Base-by-base conservation (phyloP, 2,888 invertebrate species). In the Unio pictorum region DNA sequence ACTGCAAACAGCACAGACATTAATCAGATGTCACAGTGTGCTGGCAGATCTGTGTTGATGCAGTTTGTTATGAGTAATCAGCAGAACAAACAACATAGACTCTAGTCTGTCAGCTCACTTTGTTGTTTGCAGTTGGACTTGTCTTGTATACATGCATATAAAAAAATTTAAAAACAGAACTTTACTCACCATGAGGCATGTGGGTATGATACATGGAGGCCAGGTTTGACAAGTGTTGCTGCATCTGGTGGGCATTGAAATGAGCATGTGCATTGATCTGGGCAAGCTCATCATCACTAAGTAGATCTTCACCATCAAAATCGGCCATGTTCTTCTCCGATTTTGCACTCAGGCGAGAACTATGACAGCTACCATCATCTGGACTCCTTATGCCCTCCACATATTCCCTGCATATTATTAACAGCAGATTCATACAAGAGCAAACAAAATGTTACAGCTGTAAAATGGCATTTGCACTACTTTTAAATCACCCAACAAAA, bases 241-340 rank as follows among this genome's bases (percentile, higher is more conserved):
- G 88, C 74, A 89, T 87, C 59, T 81, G 87, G 59, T 90, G 82
- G 7, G 74, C 71, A 45, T 81, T 81, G 72, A 80, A 86, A 57
- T 83, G 83, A 26, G 82, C 78, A 66, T 83, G 82, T 4, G 86
- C 84, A 70, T 86, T 86, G 64, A 89, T 88, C 80, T 85, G 86
- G 11, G 84, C 86, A 61, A 89, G 76, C 68, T 88, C 89, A 64
- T 88, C 88, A 66, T 89, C 88, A 75, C 88, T 88, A 67, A 88
- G 73, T n/a, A 84, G 81, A 55, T 89, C 88, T 75, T 89, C 89
- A 7, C 96, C 97, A 85, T 97, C 97, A 85, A 97, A 95, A 90
- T 97, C 97, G 0, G 96, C 96, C 93, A 97, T 94, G 89, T 97
- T 97, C 81, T 97, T 96, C 84, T 96, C 96, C 3, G 96, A 96